Conservation (phyloP, 2,113 vertebrate genomes). For the Capra hircus region DNA sequence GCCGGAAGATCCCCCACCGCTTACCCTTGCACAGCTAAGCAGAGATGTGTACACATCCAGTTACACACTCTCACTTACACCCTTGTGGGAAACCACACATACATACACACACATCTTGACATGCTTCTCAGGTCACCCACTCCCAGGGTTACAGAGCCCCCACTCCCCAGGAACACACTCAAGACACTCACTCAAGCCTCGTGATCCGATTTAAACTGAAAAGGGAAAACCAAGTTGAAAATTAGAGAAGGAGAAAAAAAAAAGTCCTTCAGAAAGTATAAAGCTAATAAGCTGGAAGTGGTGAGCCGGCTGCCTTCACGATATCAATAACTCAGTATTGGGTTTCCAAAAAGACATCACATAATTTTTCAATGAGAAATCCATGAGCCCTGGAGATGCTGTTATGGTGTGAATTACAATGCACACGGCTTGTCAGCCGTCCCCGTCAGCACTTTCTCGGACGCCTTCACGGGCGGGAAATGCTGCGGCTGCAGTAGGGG, state of each 20-base stretch:
- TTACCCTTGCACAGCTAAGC: background rate
- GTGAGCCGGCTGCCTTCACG: background rate
- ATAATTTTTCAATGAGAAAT: constrained; percentile 85
- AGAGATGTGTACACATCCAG: background rate
- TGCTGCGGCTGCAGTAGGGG: constrained; percentile 74
- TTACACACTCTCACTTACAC: background rate
- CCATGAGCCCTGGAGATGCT: constrained; percentile 84
- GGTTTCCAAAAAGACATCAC: constrained; percentile 84
- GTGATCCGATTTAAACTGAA: constrained; percentile 48
- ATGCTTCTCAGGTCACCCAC: background rate
- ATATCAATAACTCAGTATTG: constrained; percentile 81
- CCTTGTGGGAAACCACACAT: background rate
- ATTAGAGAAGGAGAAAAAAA: constrained; percentile 53
- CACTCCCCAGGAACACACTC: background rate
- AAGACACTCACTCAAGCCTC: constrained; percentile 5
- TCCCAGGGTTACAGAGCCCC: background rate
- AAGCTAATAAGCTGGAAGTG: constrained; percentile 61
- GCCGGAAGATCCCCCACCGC: too few species aligned
- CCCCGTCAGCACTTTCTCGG: constrained; percentile 83
- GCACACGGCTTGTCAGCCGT: constrained; percentile 84
- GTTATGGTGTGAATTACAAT: constrained; percentile 86
- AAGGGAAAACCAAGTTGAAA: constrained; percentile 61
- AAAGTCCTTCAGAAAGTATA: constrained; percentile 51
- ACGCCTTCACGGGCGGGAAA: constrained; percentile 71
- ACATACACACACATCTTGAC: background rate